Conservation (phyloP, 2,113 vertebrate genomes). For the Tragelaphus imberbis region DNA sequence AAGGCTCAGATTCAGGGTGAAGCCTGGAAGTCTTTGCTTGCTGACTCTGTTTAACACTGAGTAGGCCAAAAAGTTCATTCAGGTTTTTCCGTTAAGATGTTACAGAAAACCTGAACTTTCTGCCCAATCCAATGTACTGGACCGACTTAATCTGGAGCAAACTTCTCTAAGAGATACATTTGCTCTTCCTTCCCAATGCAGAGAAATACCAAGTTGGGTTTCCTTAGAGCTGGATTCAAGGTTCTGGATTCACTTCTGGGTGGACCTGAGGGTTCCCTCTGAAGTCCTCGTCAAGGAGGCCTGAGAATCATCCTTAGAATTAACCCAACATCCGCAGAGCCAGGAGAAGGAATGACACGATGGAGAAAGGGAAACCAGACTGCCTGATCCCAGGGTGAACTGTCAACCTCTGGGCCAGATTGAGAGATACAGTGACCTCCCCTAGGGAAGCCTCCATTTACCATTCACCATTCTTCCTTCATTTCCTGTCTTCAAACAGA, state of each 20-base stretch:
- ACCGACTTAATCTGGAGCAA: neutral
- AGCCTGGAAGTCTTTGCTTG: neutral
- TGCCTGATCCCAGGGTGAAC: neutral
- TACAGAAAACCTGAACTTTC: neutral
- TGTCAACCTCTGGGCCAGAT: neutral
- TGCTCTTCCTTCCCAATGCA: neutral
- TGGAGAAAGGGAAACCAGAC: neutral
- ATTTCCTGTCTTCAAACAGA: neutral
- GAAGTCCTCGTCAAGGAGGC: neutral
- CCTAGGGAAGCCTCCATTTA: neutral
- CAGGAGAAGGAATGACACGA: neutral
- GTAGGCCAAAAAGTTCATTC: neutral
- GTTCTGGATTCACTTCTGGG: neutral
- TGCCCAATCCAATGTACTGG: neutral
- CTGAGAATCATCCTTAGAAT: slow-evolving; percentile 8
- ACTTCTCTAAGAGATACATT: neutral
- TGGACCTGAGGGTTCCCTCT: neutral
- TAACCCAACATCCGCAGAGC: neutral
- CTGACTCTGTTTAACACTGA: neutral
- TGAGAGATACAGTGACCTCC: neutral
- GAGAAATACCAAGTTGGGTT: neutral
- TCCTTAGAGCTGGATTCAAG: neutral
- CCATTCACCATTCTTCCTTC: neutral
- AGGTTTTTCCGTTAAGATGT: neutral
- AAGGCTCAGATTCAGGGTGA: neutral